These are phyloP conservation scores for Henricia sp. DNA, from an alignment of 53 echinoderm and acorn worm species.

Conservation along the genomic window DNA sequence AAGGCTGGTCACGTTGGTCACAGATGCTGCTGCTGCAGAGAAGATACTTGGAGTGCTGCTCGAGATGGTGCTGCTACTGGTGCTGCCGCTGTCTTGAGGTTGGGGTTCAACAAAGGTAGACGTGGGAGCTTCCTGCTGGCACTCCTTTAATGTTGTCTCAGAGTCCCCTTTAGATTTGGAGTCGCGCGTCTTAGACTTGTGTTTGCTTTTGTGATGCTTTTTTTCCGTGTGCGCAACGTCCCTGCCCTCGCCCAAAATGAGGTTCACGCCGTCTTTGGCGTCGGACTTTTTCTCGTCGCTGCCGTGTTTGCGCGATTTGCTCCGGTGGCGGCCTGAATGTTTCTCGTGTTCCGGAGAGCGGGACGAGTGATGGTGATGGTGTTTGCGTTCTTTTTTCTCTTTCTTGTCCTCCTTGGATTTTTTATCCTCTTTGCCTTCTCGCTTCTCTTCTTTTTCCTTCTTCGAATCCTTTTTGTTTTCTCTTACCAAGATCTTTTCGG, in stretches of 20 bases:
- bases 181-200: slow-evolving; percentile 50
- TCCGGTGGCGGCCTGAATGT: slow-evolving; percentile 52
- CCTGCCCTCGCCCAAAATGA: slow-evolving; percentile 27
- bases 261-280: slow-evolving; percentile 45
- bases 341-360: slow-evolving; percentile 60
- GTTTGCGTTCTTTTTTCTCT: slow-evolving; percentile 57
- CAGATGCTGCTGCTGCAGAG: slow-evolving; percentile 16
- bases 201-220: slow-evolving; percentile 65
- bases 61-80: too few relatives aligned
- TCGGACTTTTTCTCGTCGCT: slow-evolving; percentile 54
- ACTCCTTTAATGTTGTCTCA: slow-evolving; percentile 19
- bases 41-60: too few relatives aligned
- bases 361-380: slow-evolving; percentile 61
- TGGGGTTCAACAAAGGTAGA: slow-evolving; percentile 24
- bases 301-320: slow-evolving; percentile 57
- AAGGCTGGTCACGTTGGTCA: slow-evolving; percentile 47
- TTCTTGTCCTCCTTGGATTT: slow-evolving; percentile 59
- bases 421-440: slow-evolving; percentile 50
- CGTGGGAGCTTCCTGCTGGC: slow-evolving; percentile 18
- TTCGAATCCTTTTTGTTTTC: slow-evolving; percentile 65
- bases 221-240: slow-evolving; percentile 50
- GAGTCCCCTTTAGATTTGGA: slow-evolving; percentile 30
- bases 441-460: slow-evolving; percentile 60
- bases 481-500: slow-evolving; percentile 58
- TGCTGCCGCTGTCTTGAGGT: slow-evolving; percentile 1